Base-by-base conservation (phyloP, 2,797 vertebrate genomes). In the Australoheros facetus region DNA sequence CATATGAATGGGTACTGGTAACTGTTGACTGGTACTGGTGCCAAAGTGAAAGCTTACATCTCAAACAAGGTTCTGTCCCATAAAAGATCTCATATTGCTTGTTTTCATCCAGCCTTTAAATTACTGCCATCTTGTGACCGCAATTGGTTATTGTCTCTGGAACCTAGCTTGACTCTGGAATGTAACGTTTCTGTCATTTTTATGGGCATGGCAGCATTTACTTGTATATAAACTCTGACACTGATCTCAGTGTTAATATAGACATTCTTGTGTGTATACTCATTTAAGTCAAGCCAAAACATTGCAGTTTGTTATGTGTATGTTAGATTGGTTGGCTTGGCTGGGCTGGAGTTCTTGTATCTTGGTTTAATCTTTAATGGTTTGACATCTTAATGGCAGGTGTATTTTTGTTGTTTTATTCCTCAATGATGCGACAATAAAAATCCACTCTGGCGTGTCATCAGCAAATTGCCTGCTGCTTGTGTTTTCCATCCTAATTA, bases 401-500 rank as follows among this genome's bases (percentile, higher is more conserved):
- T 1, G 13, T 14, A 16, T 14, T 11, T 56, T 8, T 56, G 0
- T 57, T 4, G 1, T 19, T 19, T 28, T 7, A 19, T 48, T 48
- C 8, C 64, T 45, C 39, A 45, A 11, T 75, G 58, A 48, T 26
- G 8, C 57, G 14, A 54, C 0, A 0, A 66, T 26, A 37, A 51
- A 77, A 42, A 11, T 28, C 1, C 39, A 56, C 45, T 2, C 9
- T 1, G 58, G 58, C 60, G 8, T 14, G 5, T 79, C 54, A 75
- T 77, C 71, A 79, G 30, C 30, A 39, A 17, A 34, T 76, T 3
- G 78, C 56, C 30, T 30, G 51, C 37, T 11, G 56, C 64, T 64
- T 7, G 11, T 57, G 37, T 83, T 78, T 59, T 21, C 48, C 77
- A 57, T 77, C 34, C 34, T 58, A 64, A 77, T 19, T 84, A 16